phyloP scores from a whole-genome alignment of 2,888 invertebrate genomes.

The Sericinus montela region DNA sequence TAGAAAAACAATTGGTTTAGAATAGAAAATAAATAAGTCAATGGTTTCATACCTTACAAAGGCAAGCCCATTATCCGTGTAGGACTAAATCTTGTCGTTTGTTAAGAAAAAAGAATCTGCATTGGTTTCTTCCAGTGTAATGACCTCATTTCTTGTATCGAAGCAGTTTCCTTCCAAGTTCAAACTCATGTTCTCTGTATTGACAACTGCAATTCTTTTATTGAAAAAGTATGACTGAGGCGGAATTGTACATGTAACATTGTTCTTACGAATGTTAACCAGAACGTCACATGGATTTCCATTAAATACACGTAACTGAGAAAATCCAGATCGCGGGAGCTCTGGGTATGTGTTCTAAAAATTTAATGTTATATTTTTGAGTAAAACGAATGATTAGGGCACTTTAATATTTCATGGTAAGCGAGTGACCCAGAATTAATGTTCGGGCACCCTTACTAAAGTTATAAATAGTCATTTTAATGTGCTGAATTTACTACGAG shows the following conservation, averaged over 20 bases:
- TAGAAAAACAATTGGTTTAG: background rate
- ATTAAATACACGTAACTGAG: slow-evolving; percentile 82
- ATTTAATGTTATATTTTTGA: no score
- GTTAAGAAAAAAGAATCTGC: slow-evolving; percentile 51
- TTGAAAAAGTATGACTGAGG: slow-evolving; percentile 43
- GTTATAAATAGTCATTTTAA: no score
- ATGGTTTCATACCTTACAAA: slow-evolving; percentile 64
- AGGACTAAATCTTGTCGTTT: slow-evolving; percentile 36
- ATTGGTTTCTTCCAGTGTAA: slow-evolving; percentile 45
- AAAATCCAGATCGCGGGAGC: slow-evolving; percentile 70
- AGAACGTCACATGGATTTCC: slow-evolving; percentile 63
- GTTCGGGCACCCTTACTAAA: no score
- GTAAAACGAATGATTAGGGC: no score
- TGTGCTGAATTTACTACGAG: no score
- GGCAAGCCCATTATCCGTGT: slow-evolving; percentile 75
- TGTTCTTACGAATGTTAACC: slow-evolving; percentile 67
- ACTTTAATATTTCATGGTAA: no score
- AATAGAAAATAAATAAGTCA: background rate
- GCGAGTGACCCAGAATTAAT: no score
- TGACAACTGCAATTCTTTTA: slow-evolving; percentile 36
- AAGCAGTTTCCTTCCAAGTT: slow-evolving; percentile 43
- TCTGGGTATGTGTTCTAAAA: slow-evolving; percentile 78
- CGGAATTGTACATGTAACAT: slow-evolving; percentile 47
- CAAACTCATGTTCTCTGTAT: slow-evolving; percentile 32
- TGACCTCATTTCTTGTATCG: slow-evolving; percentile 32